phyloP scores from a whole-genome alignment of 2,888 invertebrate species.

The Meloe dianella region DNA sequence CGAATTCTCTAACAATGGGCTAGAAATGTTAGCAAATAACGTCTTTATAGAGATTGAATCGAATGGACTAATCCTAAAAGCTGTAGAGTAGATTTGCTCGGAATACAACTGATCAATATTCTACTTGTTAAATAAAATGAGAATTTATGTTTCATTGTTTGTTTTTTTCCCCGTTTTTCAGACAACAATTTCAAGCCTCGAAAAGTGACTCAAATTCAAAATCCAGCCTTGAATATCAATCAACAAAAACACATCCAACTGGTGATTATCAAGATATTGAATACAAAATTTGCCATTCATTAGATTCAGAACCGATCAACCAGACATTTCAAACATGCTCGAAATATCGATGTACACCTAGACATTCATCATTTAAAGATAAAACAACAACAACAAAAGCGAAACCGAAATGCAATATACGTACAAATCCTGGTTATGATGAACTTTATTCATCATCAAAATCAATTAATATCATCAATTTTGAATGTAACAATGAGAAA shows the following conservation, averaged over 20 bases:
- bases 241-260: slow-evolving; percentile 55
- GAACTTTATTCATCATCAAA: slow-evolving; percentile 55
- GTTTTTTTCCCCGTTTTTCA: neutral
- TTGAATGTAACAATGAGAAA: slow-evolving; percentile 59
- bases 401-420: slow-evolving; percentile 60
- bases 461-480: slow-evolving; percentile 52
- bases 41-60: too few species aligned
- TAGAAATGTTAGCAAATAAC: too few species aligned
- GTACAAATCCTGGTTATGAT: slow-evolving; percentile 69
- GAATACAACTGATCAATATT: too few species aligned
- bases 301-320: slow-evolving; percentile 52
- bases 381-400: slow-evolving; percentile 48
- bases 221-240: slow-evolving; percentile 54
- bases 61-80: too few species aligned
- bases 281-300: slow-evolving; percentile 56
- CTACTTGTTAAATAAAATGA: too few species aligned
- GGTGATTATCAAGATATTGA: slow-evolving; percentile 56
- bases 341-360: slow-evolving; percentile 46
- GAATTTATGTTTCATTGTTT: neutral
- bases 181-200: slow-evolving; percentile 53
- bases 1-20: too few species aligned
- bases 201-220: slow-evolving; percentile 54
- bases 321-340: slow-evolving; percentile 43
- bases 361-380: slow-evolving; percentile 55
- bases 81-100: too few species aligned